Base-by-base conservation (phyloP, 2,888 invertebrate species). In the Uloborus plumipes region DNA sequence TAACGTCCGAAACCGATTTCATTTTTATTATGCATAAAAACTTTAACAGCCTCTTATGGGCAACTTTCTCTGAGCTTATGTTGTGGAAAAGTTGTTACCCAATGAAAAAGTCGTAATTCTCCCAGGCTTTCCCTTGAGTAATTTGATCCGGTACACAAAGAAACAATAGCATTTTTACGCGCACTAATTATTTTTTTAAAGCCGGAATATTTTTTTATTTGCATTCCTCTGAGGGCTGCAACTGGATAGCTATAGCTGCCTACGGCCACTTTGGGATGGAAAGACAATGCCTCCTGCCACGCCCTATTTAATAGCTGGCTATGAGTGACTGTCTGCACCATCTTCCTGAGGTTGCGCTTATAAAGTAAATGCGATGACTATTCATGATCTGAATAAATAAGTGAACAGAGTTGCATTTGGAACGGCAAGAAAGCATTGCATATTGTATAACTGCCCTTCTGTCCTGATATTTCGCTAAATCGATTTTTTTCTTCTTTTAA, bases 101-200 rank as follows among this genome's bases (percentile, higher is more conserved):
- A 22, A 59, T 66, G 53, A 58, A 65, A 22, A 26, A 31, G 72
- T 15, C 39, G 72, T 55, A 74, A 65, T 65, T 65, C 49, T 39
- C 53, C n/a, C 0, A 47, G 26, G 65, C 64, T 65, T 74, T 74
- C 55, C 64, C 18, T n/a, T n/a, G n/a, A 53, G 53, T 55, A 55
- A 55, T 55, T 55, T 55, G 55, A 55, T 55, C 20, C 55, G 55
- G 31, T 51, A 62, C 51, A 53, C 53, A 58, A 74, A 58, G 31
- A 59, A 75, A 75, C 75, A 75, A 75, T 75, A 50, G 75, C 16
- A 11, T 50, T 72, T 72, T 64, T 47, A 62, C 18, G 31, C 59
- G 55, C 26, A 55, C 66, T 75, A 75, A 75, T 75, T 75, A 67
- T 66, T 75, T 66, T 55, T 67, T 75, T 53, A 55, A 65, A 47